A percentile compares a stretch with the other conserved stretches of the same genome.
These are phyloP conservation scores for Microcebus ravelobensis DNA, from an alignment of 2,113 vertebrate species.

Conservation along the genomic window DNA sequence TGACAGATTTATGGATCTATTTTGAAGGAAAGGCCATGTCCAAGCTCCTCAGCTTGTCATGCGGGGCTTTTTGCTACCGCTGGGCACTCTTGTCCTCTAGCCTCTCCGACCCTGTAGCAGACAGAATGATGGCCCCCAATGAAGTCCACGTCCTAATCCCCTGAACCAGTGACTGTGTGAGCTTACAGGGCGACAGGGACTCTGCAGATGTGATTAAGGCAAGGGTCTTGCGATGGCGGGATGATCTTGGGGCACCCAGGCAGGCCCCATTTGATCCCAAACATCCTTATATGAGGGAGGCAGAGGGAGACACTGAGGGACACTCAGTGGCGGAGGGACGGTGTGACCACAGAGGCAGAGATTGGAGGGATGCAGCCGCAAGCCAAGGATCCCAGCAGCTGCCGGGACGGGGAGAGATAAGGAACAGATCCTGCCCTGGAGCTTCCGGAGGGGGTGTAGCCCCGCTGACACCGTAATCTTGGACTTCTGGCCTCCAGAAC, in stretches of 20 bases:
- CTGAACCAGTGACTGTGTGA: rapidly evolving
- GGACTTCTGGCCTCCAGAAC: background rate
- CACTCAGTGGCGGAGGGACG: too few relatives aligned
- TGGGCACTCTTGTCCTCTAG: background rate
- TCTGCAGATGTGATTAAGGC: background rate
- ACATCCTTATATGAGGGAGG: background rate
- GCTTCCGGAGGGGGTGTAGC: background rate
- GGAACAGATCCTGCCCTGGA: background rate
- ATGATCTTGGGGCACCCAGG: background rate
- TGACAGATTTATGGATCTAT: background rate
- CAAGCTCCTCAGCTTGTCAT: background rate
- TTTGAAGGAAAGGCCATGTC: background rate
- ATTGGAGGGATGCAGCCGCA: background rate
- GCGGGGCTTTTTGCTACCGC: rapidly evolving
- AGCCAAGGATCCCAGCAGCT: background rate
- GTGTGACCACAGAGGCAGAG: background rate
- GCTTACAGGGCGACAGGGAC: background rate
- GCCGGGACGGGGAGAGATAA: background rate
- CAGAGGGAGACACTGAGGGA: too few relatives aligned
- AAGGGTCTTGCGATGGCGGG: background rate
- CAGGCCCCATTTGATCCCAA: background rate
- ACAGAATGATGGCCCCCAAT: background rate
- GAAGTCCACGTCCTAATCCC: too few relatives aligned
- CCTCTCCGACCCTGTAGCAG: background rate
- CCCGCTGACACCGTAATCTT: background rate